These are phyloP conservation scores for Alviniconcha marisindica DNA, from an alignment of 1,140 invertebrate species.

Conservation along the genomic window DNA sequence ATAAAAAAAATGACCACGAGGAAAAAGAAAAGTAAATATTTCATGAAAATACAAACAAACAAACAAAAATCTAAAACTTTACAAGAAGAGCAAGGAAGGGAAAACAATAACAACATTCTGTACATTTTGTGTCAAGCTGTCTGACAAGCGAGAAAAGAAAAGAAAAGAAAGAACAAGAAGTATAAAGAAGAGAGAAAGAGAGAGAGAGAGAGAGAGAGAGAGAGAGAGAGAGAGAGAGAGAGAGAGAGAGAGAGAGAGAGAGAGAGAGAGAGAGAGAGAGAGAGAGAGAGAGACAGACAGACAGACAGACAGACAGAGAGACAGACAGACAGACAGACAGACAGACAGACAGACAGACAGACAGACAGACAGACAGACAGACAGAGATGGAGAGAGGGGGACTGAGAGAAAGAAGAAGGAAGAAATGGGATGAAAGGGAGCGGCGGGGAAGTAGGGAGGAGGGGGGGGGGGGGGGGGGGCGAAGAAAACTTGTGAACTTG, in stretches of 20 bases:
- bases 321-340: background rate
- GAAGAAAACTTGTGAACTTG: too few relatives aligned
- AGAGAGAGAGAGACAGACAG: background rate
- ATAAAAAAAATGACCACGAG: too few relatives aligned
- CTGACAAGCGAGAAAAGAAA: background rate
- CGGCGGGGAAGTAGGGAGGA: too few relatives aligned
- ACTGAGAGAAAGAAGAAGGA: too few relatives aligned
- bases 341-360: background rate
- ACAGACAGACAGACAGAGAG: constrained; percentile 5
- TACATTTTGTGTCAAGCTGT: too few relatives aligned
- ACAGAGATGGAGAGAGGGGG: background rate
- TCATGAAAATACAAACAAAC: too few relatives aligned
- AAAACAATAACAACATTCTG: too few relatives aligned
- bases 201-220: background rate
- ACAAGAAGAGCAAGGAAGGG: too few relatives aligned
- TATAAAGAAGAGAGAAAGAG: background rate
- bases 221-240: background rate
- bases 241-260: background rate
- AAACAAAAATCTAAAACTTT: too few relatives aligned
- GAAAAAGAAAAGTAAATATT: too few relatives aligned
- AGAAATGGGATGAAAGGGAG: too few relatives aligned
- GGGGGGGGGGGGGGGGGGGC: too few relatives aligned
- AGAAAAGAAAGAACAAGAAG: background rate
- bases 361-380: background rate
- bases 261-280: constrained; percentile 12